Evolutionary conservation across 1,140 invertebrate genomes (phyloP), one percentile per base, ranked within the genome.

Genomic region (Drosophila grimshawi): DNA sequence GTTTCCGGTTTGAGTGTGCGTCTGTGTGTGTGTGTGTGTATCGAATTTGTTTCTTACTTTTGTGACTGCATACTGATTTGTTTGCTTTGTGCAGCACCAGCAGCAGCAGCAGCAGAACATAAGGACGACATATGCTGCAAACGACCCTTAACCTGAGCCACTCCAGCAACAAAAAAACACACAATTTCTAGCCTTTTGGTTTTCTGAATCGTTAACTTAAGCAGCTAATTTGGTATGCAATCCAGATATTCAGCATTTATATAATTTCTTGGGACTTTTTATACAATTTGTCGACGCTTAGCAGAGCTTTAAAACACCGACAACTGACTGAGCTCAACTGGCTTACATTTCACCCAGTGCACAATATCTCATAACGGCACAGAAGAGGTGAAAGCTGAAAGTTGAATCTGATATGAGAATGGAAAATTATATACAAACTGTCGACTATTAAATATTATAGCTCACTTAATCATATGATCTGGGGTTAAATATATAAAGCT

Each of bases 51-150:
- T 76, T 76, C 72, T 76, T 76, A 73, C 72, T 74, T 79, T 90
- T 90, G 77, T 81, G 86, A 83, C 88, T 90, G 88, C 82, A 90
- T 90, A 90, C 88, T 90, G 88, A 90, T 90, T 90, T 90, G 88
- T 81, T 90, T 78, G 76, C 74, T 81, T 86, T 80, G 73, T 86
- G 82, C 86, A 83, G 80, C 86, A 81, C 71, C 77, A 81, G 80
- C 81, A 85, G 76, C 77, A 78, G 63, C 72, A 68, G 61, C 62
- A 76, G 46, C 37, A 19, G 53, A 41, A 37, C 62, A 62, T 19
- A 37, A 43, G 56, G 52, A 78, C 86, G 86, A 86, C 86, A 90
- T 83, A 82, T 88, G 82, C 83, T 86, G 78, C 51, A 67, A 83
- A 88, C 76, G 83, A 80, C 85, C 83, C 80, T 83, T 83, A 86